Base-by-base conservation (phyloP, 2,113 vertebrate species). In the Pachypanchax playfairii region DNA sequence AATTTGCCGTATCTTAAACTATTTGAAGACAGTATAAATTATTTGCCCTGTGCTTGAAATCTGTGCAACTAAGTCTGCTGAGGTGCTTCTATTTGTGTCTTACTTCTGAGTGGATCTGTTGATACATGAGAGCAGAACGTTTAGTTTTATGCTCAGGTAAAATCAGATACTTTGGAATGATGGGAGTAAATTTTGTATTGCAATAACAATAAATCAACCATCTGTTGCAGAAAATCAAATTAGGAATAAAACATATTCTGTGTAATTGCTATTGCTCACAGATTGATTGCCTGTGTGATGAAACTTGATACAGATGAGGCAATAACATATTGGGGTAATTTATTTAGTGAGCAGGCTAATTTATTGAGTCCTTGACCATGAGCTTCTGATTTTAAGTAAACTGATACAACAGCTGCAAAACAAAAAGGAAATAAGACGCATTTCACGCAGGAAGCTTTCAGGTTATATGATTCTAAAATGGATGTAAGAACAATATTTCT, bases 231-330 rank as follows among this genome's bases (percentile, higher is more conserved):
- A 50, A 70, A 75, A 54, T 33, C 49, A 61, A 46, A 39, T 41
- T 3, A 60, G 24, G 28, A 54, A 72, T 59, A 66, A 52, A 53
- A 59, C 24, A 26, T 29, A 47, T 73, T 75, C 20, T 0, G 0
- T 39, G 42, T 59, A 75, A 80, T 64, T 80, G 41, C 59, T 22
- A n/a, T 31, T 17, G 36, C 46, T 25, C 1, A 21, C 35, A 50
- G 62, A 85, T 59, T 25, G 66, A 85, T 70, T 84, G 71, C 52
- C 28, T 75, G 53, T 33, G 52, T 65, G 60, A 81, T 80, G 8
- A 59, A 70, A 62, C 33, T 69, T 67, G 70, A 70, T 64, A 47
- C 29, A 11, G 39, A 61, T 6, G 35, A 44, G 26, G 56, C 55
- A 59, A 24, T 6, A 48, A 54, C 42, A 60, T 28, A 29, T 36